Percentiles rank a stretch among this genome's conserved stretches.
Evolutionary conservation across 2,113 vertebrate genomes (phyloP).

Genomic region (Corythornis madagascariensis): DNA sequence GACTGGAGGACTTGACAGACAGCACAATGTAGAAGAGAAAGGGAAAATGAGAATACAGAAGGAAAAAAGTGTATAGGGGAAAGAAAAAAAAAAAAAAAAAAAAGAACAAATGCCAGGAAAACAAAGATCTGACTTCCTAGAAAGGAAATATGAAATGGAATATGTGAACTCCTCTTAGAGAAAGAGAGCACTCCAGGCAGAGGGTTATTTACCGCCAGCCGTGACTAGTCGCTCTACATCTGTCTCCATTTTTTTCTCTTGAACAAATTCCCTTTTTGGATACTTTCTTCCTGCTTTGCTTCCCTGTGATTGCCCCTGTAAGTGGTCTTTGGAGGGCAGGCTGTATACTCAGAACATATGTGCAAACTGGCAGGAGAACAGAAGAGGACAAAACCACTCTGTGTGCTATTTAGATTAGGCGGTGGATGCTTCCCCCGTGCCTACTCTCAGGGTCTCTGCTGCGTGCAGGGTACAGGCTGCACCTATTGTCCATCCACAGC

Average conservation of each 20-base stretch:
- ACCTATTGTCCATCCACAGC: slow-evolving; percentile 25
- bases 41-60: background rate
- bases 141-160: slow-evolving; percentile 52
- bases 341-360: slow-evolving; percentile 63
- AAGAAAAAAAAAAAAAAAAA: background rate
- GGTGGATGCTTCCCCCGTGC: slow-evolving; percentile 41
- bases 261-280: slow-evolving; percentile 65
- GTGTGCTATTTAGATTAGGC: slow-evolving; percentile 63
- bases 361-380: slow-evolving; percentile 68
- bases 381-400: slow-evolving; percentile 65
- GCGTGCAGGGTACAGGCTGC: background rate
- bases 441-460: background rate
- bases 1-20: background rate
- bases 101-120: slow-evolving; percentile 25
- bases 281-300: slow-evolving; percentile 64
- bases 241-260: slow-evolving; percentile 63
- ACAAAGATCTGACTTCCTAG: slow-evolving; percentile 36
- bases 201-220: slow-evolving; percentile 64
- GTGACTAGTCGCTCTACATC: slow-evolving; percentile 53
- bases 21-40: background rate
- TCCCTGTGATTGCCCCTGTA: slow-evolving; percentile 65
- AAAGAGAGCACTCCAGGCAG: slow-evolving; percentile 49
- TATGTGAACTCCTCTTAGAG: slow-evolving; percentile 31
- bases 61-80: background rate
- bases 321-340: slow-evolving; percentile 68